Evolutionary conservation across 64 coral and sea anemone species (phyloP).

Genomic region (Montipora foliosa): DNA sequence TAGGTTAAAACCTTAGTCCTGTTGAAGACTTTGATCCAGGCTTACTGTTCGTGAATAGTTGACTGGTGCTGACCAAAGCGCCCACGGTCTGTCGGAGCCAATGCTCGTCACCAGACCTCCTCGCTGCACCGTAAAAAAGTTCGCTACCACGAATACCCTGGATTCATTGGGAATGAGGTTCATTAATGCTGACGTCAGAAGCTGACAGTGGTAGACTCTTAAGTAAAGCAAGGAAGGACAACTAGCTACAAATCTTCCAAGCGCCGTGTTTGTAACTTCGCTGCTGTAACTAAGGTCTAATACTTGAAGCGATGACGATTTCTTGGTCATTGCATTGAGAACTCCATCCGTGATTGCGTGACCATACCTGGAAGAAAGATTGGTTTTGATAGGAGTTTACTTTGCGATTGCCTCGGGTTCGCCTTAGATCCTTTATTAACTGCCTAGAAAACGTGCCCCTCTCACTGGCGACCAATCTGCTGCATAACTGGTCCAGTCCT

Average conservation of each 20-base stretch:
- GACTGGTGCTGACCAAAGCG: slow-evolving; percentile 22
- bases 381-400: background rate
- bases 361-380: slow-evolving; percentile 43
- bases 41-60: slow-evolving; percentile 29
- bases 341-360: slow-evolving; percentile 92
- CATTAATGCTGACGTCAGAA: slow-evolving; percentile 71
- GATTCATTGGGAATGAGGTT: slow-evolving; percentile 73
- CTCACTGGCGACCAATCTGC: no score
- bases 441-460: no score
- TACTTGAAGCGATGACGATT: slow-evolving; percentile 57
- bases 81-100: slow-evolving; percentile 7
- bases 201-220: slow-evolving; percentile 86
- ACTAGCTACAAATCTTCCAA: slow-evolving; percentile 31
- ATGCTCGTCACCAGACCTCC: slow-evolving; percentile 34
- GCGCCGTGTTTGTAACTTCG: slow-evolving; percentile 51
- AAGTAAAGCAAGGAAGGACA: slow-evolving; percentile 67
- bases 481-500: no score
- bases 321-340: slow-evolving; percentile 33
- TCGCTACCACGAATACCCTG: slow-evolving; percentile 86
- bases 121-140: slow-evolving; percentile 61
- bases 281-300: slow-evolving; percentile 93
- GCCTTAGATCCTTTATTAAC: no score
- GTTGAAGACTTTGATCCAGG: slow-evolving; percentile 25
- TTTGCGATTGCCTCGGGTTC: background rate
- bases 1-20: background rate